Evolutionary conservation across 92 coral and sea anemone genomes (phyloP).

Genomic region (Epizoanthus rinbou): DNA sequence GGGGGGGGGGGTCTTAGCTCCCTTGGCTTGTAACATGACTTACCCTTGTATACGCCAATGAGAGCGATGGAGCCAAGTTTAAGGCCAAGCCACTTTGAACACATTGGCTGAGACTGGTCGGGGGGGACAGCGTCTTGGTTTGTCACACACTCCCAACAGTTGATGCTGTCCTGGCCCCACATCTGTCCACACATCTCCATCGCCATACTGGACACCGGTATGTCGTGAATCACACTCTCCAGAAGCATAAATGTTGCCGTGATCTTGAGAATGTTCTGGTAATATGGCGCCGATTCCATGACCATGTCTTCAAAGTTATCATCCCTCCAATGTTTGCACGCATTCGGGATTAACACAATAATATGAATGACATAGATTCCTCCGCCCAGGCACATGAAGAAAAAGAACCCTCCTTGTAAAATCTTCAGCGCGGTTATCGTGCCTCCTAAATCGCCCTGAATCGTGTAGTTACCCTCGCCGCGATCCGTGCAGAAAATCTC

Average conservation of each 20-base stretch:
- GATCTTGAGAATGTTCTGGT: slow-evolving; percentile 82
- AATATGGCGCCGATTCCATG: slow-evolving; percentile 74
- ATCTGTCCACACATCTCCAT: slow-evolving; percentile 93
- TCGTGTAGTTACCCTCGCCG: slow-evolving; percentile 70
- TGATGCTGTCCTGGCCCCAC: slow-evolving; percentile 91
- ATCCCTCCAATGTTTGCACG: slow-evolving; percentile 84
- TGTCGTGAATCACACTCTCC: slow-evolving; percentile 89
- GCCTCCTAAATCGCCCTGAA: slow-evolving; percentile 68
- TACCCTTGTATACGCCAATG: slow-evolving; percentile 94
- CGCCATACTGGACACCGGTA: slow-evolving; percentile 87
- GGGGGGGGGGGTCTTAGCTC: no score
- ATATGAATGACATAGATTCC: slow-evolving; percentile 80
- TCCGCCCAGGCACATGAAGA: slow-evolving; percentile 83
- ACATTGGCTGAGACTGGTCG: slow-evolving; percentile 64
- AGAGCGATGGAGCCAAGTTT: slow-evolving; percentile 88
- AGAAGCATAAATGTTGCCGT: slow-evolving; percentile 73
- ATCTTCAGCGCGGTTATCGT: slow-evolving; percentile 69
- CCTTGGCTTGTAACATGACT: not conserved
- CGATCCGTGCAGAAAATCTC: slow-evolving; percentile 78
- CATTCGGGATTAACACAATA: slow-evolving; percentile 79
- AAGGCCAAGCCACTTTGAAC: slow-evolving; percentile 85
- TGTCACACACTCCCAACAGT: slow-evolving; percentile 94
- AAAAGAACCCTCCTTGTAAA: slow-evolving; percentile 80
- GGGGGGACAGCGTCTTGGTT: slow-evolving; percentile 59
- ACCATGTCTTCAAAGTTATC: slow-evolving; percentile 86